Base-by-base conservation (phyloP, 2,888 invertebrate species). In the Diploptera punctata region DNA sequence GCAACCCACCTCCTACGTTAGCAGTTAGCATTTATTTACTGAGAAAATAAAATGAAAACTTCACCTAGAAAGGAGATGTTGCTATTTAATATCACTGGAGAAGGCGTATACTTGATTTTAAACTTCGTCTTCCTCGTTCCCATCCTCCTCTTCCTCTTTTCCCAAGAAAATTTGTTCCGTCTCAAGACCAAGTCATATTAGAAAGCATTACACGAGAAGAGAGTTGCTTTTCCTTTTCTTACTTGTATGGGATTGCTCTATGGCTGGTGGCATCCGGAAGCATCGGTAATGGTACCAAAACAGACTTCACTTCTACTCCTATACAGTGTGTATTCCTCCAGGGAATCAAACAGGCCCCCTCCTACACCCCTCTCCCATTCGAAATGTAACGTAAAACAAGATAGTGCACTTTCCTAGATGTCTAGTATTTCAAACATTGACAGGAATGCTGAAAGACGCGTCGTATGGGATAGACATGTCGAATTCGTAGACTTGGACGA, bases 341-440 rank as follows among this genome's bases (percentile, higher is more conserved):
- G 61, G 62, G 62, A 43, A 38, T 62, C 43, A 21, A n/a, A n/a
- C n/a, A n/a, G n/a, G n/a, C n/a, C n/a, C n/a, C 49, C 18, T 49
- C 31, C n/a, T 21, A 29, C 5, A 54, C 26, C 10, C 10, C 21
- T 18, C 16, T 3, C 4, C 21, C 54, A 19, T 33, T 33, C 61
- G 33, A 61, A 61, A 61, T 61, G 33, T 61, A 33, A 61, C 61
- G 61, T 61, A 61, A 61, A 33, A 61, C 62, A 62, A 62, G 62
- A 62, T 43, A 62, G 38, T 62, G 62, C 62, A 62, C 62, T 62
- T 43, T 62, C 62, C 62, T 16, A 62, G 38, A 62, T 24, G 62
- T 62, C 62, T 62, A 62, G 38, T 62, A 62, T 62, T 62, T 62
- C 62, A 62, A 62, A 62, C 62, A 62, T 62, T 62, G 62, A 62